Evolutionary conservation across 1,140 invertebrate genomes (phyloP).

Genomic region (Lutraria rhynchaena): DNA sequence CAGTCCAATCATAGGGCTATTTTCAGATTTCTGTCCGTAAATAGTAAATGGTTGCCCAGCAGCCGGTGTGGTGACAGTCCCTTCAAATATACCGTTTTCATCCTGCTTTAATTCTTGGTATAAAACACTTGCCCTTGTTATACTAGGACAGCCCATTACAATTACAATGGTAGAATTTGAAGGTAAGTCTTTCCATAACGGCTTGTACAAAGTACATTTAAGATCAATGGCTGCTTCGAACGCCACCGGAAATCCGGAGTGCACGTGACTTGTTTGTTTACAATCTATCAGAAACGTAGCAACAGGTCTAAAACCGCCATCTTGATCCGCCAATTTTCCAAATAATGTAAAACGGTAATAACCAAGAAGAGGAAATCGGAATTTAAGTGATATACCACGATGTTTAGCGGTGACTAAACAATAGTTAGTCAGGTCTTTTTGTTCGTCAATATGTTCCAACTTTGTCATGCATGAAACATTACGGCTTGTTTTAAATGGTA

Average conservation of each 20-base stretch:
- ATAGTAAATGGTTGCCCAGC: slow-evolving; percentile 52
- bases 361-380: slow-evolving; percentile 45
- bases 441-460: slow-evolving; percentile 44
- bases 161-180: slow-evolving; percentile 33
- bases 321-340: slow-evolving; percentile 26
- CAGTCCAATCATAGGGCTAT: slow-evolving; percentile 40
- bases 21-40: slow-evolving; percentile 50
- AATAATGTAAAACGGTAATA: slow-evolving; percentile 54
- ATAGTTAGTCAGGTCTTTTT: slow-evolving; percentile 39
- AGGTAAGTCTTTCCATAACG: slow-evolving; percentile 54
- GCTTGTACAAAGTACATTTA: slow-evolving; percentile 51
- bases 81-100: slow-evolving; percentile 50
- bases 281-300: slow-evolving; percentile 53
- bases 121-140: slow-evolving; percentile 25
- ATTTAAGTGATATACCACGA: slow-evolving; percentile 45
- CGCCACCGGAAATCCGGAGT: slow-evolving; percentile 57
- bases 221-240: slow-evolving; percentile 47
- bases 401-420: slow-evolving; percentile 44
- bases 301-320: slow-evolving; percentile 42
- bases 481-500: slow-evolving; percentile 46
- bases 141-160: slow-evolving; percentile 41
- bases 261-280: slow-evolving; percentile 51
- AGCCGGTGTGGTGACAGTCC: slow-evolving; percentile 41
- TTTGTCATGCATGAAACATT: slow-evolving; percentile 45
- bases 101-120: slow-evolving; percentile 26